Evolutionary conservation across 1,140 invertebrate species (phyloP).

Genomic region (Drosophila bocqueti): DNA sequence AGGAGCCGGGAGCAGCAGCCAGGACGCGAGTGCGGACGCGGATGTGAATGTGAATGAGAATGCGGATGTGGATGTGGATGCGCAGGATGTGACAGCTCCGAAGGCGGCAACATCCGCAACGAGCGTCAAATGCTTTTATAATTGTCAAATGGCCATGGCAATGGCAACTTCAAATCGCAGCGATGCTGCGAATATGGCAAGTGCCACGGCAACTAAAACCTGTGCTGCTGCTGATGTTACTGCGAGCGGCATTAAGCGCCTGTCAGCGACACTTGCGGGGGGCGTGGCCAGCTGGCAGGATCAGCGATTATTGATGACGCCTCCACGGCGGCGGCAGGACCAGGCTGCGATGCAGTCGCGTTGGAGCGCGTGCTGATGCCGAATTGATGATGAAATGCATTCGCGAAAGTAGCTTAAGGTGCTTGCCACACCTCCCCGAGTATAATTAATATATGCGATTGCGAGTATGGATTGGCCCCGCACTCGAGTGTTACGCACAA

Average conservation of each 20-base stretch:
- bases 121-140: conserved; percentile 79
- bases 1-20: conserved; percentile 5
- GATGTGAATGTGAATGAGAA: not conserved
- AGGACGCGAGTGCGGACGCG: conserved; percentile 9
- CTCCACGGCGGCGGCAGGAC: conserved; percentile 31
- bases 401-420: conserved; percentile 81
- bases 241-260: conserved; percentile 45
- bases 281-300: conserved; percentile 60
- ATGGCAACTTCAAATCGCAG: conserved; percentile 54
- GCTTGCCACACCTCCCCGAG: conserved; percentile 29
- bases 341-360: conserved; percentile 27
- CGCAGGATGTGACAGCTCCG: conserved; percentile 60
- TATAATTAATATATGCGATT: conserved; percentile 44
- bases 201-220: conserved; percentile 42
- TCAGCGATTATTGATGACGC: conserved; percentile 83
- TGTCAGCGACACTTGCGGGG: conserved; percentile 79
- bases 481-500: conserved; percentile 25
- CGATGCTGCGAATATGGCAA: conserved; percentile 57
- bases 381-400: conserved; percentile 83
- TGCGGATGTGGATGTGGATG: not conserved
- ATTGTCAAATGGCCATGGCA: conserved; percentile 80
- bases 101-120: conserved; percentile 42
- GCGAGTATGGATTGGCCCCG: conserved; percentile 32
- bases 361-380: conserved; percentile 72
- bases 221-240: conserved; percentile 27